These are phyloP conservation scores for Corythaeola cristata DNA, from an alignment of 2,113 vertebrate genomes.

Conservation along the genomic window DNA sequence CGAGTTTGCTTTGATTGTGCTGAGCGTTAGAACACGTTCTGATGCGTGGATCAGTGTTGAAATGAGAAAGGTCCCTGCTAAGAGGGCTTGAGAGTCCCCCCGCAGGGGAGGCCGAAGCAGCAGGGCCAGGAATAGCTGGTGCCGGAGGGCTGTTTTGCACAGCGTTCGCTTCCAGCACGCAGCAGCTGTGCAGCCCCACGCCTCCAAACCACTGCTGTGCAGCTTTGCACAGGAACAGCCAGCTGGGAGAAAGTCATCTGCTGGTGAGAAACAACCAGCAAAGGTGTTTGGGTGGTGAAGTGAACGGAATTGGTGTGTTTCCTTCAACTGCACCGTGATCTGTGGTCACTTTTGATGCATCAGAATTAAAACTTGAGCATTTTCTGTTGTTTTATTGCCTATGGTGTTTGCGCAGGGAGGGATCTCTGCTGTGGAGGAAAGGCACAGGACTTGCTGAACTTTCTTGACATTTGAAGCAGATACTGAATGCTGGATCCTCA, in stretches of 20 bases:
- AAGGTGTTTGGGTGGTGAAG: not conserved
- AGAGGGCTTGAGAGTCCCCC: not conserved
- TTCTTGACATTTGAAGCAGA: not conserved
- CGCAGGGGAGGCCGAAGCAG: not conserved
- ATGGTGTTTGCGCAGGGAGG: not conserved
- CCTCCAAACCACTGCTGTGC: not conserved
- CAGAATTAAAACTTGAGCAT: not conserved
- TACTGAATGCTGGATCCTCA: not conserved
- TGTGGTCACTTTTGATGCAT: not conserved
- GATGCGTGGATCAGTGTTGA: not conserved
- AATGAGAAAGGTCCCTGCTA: not conserved
- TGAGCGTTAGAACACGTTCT: not conserved
- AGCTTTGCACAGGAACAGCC: not conserved
- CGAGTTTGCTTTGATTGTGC: not conserved
- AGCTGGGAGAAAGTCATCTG: not conserved
- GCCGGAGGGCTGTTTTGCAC: not conserved
- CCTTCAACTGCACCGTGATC: not conserved
- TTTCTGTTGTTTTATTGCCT: not conserved
- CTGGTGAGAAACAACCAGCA: not conserved
- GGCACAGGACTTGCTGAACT: not conserved
- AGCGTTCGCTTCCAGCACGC: fast-evolving
- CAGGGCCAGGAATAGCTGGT: not conserved
- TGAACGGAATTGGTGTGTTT: not conserved
- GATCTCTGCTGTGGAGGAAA: not conserved
- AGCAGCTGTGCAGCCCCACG: not conserved